Evolutionary conservation across 2,888 invertebrate genomes (phyloP), one percentile per base, ranked within the genome.

Genomic region (Noctuana brunneofusca): DNA sequence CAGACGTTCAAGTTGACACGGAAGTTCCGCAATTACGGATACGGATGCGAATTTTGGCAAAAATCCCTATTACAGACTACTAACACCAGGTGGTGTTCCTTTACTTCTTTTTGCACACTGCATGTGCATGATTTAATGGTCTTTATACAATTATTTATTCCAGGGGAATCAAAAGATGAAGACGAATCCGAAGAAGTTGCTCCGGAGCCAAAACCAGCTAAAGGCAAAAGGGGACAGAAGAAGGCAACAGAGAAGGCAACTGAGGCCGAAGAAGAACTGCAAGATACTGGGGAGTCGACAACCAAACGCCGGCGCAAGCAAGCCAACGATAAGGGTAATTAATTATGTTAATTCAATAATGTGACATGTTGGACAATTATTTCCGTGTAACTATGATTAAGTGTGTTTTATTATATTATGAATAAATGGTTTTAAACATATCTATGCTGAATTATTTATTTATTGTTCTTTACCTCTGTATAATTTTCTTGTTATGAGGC

Each of bases 301-400:
- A 75, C 76, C 41, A 89, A 89, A 70, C 83, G 89, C 66, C 79
- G 84, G 68, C 88, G 89, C 71, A 89, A 89, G 70, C 76, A 74
- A 27, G 75, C 78, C 1, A 89, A 88, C 48, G 88, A 89, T 32
- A 88, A 89, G 88, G 90, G 90, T 91, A 90, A 89, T 72, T 90
- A 89, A 79, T 76, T 74, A 72, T 78, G 75, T 80, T 79, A 72
- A 76, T 76, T 69, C 72, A 72, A 71, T 79, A 64, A 69, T 30
- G 75, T 74, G 71, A 73, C 73, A 67, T 71, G 69, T 71, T 75
- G 63, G 80, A 84, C 78, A 74, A 78, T 80, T 57, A 27, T 50
- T 86, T 81, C 84, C 84, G 79, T 73, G 68, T 80, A 77, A 79
- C 74, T 79, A 82, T 80, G 71, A 78, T 83, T 83, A 81, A 75